A percentile compares a stretch with the other conserved stretches of the same genome.
Evolutionary conservation across 2,113 vertebrate genomes (phyloP).

Genomic region (Tachuris rubrigastra): DNA sequence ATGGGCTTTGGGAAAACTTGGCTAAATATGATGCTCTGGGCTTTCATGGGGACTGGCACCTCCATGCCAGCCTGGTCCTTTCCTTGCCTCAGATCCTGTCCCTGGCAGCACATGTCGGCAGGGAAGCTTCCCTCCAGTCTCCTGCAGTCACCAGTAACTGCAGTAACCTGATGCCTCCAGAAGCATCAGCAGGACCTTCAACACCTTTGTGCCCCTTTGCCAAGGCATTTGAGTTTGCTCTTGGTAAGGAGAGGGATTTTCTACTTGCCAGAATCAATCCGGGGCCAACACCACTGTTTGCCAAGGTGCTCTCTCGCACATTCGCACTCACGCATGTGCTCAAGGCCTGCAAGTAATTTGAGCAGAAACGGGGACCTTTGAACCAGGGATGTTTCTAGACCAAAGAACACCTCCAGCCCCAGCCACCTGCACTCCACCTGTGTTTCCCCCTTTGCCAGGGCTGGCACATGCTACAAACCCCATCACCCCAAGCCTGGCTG

Average conservation of each 20-base stretch:
- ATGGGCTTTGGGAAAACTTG: accelerated
- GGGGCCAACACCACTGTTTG: accelerated
- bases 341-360: accelerated
- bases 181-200: not conserved
- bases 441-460: not conserved
- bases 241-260: not conserved
- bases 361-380: not conserved
- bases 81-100: not conserved
- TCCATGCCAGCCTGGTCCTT: not conserved
- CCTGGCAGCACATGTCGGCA: accelerated
- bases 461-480: accelerated
- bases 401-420: not conserved
- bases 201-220: not conserved
- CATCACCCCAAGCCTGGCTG: accelerated
- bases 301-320: accelerated
- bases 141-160: not conserved
- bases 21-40: not conserved
- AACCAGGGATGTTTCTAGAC: not conserved
- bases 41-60: not conserved
- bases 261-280: not conserved
- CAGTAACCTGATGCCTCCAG: not conserved
- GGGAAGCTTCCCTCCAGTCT: not conserved
- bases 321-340: not conserved
- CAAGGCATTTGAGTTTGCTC: not conserved
- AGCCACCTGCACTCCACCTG: not conserved